phyloP scores from a whole-genome alignment of 2,797 vertebrate species.

The Acipenser transmontanus region DNA sequence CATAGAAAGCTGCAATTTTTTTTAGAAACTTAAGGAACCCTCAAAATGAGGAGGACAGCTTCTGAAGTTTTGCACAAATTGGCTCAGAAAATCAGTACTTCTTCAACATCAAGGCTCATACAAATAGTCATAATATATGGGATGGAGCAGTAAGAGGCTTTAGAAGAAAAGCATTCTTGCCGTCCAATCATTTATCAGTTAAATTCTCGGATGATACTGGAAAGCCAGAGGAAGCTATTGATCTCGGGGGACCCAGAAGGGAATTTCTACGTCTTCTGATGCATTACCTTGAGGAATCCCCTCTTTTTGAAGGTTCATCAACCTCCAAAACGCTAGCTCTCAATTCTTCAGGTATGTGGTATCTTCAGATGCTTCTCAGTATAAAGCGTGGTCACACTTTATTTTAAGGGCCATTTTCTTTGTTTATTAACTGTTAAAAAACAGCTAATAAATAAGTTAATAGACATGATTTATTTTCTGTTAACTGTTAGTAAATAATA shows the following conservation, averaged over 20 bases:
- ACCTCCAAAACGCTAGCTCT: not conserved
- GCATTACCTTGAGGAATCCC: not conserved
- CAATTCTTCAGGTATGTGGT: not conserved
- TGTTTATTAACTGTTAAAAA: too few relatives aligned
- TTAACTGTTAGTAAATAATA: too few relatives aligned
- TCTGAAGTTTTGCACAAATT: not conserved
- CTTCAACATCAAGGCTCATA: not conserved
- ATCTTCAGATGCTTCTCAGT: too few relatives aligned
- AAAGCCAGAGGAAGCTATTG: not conserved
- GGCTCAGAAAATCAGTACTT: not conserved
- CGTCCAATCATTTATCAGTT: not conserved
- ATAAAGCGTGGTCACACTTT: too few relatives aligned
- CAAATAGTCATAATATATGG: not conserved
- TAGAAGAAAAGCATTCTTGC: too few relatives aligned
- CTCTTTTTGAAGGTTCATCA: not conserved
- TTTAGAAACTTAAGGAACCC: not conserved
- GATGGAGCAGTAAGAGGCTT: too few relatives aligned
- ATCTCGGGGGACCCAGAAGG: not conserved
- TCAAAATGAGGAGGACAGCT: not conserved
- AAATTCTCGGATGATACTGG: not conserved
- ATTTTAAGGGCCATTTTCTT: too few relatives aligned
- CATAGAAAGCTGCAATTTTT: not conserved
- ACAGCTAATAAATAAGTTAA: too few relatives aligned
- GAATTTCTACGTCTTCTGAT: not conserved
- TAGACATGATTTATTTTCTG: too few relatives aligned